Evolutionary conservation across 2,797 vertebrate species (phyloP), one percentile per base, ranked within the genome.

Genomic region (Tadarida brasiliensis): DNA sequence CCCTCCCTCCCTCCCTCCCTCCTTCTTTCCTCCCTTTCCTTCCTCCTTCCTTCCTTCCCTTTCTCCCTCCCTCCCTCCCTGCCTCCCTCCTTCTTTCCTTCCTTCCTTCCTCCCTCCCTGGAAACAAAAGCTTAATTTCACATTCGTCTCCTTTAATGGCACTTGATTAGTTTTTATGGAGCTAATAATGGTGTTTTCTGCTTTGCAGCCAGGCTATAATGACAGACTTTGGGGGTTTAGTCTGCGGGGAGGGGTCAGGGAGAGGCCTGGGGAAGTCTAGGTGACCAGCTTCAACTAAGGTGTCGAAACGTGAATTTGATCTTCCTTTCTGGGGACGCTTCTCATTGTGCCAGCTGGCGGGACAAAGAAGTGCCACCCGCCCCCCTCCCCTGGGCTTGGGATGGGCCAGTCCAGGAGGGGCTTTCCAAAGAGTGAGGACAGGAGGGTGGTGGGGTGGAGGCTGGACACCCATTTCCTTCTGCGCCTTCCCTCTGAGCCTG

Each of bases 81-180:
- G 24, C 24, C 26, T 26, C 24, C 30, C 26, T 15, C 2, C 12
- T 6, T 6, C 61, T 28, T 28, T 11, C 59, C 26, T 11, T 28
- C 59, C 95, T 68, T 47, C 71, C 35, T 90, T 88, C 87, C 81
- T 76, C 28, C 73, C 77, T 97, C 83, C 57, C 83, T 95, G 85
- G 92, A 84, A 97, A 89, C 94, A 87, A 96, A 97, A 96, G 68
- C 78, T 90, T 90, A 93, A 76, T 81, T 91, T 54, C 90, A 17
- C 92, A 77, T 90, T 96, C 74, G 95, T 96, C 95, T 81, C 93
- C 87, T 93, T 96, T 92, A 94, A 91, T 94, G 96, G 93, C 16
- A 7, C 88, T 97, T 95, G 97, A 89, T 97, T 5, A 2, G 85
- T 73, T 87, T 97, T 86, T 97, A 95, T 96, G 56, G 77, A 93